Conservation (phyloP, 2,113 vertebrate genomes). For the Aythya baeri region DNA sequence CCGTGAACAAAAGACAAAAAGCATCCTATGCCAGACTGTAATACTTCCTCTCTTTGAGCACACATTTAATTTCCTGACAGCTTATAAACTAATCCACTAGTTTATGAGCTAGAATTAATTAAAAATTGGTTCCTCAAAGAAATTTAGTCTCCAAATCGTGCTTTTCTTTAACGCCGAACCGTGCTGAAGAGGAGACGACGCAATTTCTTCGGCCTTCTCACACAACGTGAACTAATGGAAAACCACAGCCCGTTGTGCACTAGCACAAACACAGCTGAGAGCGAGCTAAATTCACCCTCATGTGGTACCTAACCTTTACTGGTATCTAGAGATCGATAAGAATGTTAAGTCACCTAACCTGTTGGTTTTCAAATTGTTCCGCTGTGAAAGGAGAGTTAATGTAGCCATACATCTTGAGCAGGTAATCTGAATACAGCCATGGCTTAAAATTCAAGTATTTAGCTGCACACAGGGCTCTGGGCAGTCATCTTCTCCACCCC, state of each 20-base stretch:
- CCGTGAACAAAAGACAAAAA: not conserved
- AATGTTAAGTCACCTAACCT: not conserved
- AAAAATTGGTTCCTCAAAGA: not conserved
- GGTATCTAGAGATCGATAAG: not conserved
- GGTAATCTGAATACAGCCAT: not conserved
- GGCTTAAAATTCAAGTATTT: not conserved
- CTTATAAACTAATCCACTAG: not conserved
- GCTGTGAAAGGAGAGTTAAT: not conserved
- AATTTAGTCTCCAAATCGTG: not conserved
- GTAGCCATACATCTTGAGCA: not conserved
- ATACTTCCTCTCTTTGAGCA: not conserved
- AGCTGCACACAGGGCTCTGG: not conserved
- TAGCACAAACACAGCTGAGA: not conserved
- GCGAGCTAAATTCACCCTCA: not conserved
- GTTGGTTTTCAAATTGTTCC: not conserved
- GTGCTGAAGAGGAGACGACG: not conserved
- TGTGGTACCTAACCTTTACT: not conserved
- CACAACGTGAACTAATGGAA: not conserved
- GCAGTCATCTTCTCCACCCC: not conserved
- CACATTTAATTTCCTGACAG: constrained; percentile 2
- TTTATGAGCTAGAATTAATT: constrained; percentile 28
- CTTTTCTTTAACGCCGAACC: not conserved
- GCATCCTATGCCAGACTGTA: not conserved
- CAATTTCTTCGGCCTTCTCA: not conserved
- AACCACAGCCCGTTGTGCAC: not conserved